Evolutionary conservation across 2,113 vertebrate species (phyloP).

Genomic region (Epinephelus lanceolatus): DNA sequence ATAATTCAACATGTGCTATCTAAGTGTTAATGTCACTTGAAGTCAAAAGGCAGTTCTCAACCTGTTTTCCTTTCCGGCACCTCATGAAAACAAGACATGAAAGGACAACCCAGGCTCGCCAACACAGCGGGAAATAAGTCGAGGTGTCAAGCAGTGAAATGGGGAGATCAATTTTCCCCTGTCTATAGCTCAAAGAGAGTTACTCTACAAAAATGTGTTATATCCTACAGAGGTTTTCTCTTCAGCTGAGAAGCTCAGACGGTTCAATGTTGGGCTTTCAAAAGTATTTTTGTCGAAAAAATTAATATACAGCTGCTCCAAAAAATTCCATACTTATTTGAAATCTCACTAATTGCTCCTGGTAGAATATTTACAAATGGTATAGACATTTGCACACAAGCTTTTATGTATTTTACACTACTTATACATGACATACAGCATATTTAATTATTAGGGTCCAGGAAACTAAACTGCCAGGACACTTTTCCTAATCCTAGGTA

Average conservation of each 20-base stretch:
- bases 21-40: conserved; percentile 58
- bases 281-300: conserved; percentile 1
- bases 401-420: background rate
- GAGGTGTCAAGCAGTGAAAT: conserved; percentile 55
- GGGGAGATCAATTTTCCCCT: conserved; percentile 53
- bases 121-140: conserved; percentile 64
- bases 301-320: background rate
- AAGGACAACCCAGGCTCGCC: conserved; percentile 51
- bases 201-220: conserved; percentile 5
- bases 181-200: conserved; percentile 45
- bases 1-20: conserved; percentile 61
- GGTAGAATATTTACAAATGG: background rate
- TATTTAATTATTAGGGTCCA: background rate
- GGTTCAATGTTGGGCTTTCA: conserved; percentile 26
- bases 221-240: conserved; percentile 2
- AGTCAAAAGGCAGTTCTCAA: conserved; percentile 52
- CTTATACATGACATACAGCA: background rate
- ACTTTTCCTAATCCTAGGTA: no score
- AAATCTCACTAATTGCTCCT: background rate
- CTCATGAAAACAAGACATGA: conserved; percentile 61
- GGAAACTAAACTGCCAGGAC: no score
- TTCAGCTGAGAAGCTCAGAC: background rate
- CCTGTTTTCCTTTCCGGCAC: conserved; percentile 25
- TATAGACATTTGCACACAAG: background rate
- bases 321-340: background rate